These are phyloP conservation scores for Odontamblyopus lacepedii DNA, from an alignment of 2,797 vertebrate genomes.

Conservation along the genomic window DNA sequence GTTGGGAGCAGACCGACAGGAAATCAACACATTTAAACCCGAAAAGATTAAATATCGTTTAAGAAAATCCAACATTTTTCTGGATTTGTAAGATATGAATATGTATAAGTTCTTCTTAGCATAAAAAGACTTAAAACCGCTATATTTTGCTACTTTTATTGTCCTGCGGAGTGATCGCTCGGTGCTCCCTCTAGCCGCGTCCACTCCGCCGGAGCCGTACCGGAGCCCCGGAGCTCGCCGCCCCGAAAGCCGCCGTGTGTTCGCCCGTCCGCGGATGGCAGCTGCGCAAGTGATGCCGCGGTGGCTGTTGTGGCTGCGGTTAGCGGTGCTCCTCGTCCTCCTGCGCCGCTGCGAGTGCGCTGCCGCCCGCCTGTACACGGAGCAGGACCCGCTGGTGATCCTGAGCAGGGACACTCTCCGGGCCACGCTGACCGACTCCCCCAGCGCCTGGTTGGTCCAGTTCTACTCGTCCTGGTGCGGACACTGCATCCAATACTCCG, in stretches of 20 bases:
- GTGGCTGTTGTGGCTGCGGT: conserved; percentile 26
- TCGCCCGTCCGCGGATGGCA: neutral
- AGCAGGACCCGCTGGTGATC: conserved; percentile 84
- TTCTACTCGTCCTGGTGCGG: conserved; percentile 96
- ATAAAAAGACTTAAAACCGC: neutral
- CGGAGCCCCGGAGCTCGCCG: neutral
- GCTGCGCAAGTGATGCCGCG: conserved; percentile 27
- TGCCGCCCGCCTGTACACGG: conserved; percentile 75
- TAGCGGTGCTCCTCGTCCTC: conserved; percentile 28
- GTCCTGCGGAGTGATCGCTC: neutral
- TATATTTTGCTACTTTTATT: neutral
- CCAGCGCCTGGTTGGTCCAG: conserved; percentile 90
- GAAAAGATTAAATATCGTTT: neutral
- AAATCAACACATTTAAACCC: neutral
- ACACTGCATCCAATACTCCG: conserved; percentile 92
- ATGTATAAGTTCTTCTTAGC: neutral
- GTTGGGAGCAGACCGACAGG: neutral
- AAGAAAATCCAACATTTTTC: neutral
- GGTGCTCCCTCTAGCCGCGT: neutral
- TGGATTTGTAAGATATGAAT: too few species aligned
- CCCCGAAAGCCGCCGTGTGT: neutral
- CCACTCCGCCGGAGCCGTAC: neutral
- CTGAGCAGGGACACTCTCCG: conserved; percentile 80
- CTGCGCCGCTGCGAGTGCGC: neutral
- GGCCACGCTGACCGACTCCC: conserved; percentile 79